A percentile compares a stretch with the other conserved stretches of the same genome.
phyloP scores from a whole-genome alignment of 92 coral and sea anemone species.

The Paramuricea clavata region DNA sequence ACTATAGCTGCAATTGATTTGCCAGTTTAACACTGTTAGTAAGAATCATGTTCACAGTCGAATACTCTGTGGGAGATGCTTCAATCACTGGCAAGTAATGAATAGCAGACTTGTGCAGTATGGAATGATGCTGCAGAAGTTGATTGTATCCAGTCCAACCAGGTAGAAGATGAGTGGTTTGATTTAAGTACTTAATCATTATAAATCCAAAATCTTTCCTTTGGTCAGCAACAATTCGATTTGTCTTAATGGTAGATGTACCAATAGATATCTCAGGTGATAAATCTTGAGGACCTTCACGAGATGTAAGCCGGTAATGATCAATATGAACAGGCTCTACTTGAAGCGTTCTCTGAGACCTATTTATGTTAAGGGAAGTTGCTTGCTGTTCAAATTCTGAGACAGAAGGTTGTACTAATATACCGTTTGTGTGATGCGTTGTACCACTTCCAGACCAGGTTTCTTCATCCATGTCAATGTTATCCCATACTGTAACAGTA shows the following conservation, averaged over 20 bases:
- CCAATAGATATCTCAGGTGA: not conserved
- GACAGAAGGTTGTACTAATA: not conserved
- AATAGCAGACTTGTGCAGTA: not conserved
- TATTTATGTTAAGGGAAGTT: not conserved
- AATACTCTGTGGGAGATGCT: not conserved
- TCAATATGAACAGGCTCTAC: not conserved
- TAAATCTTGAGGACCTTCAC: not conserved
- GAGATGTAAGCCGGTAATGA: conserved; percentile 15
- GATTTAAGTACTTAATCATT: not conserved
- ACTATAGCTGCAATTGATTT: not conserved
- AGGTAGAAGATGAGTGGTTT: conserved; percentile 9
- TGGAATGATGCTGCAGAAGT: not conserved
- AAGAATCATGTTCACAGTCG: not conserved
- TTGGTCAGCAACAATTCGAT: conserved; percentile 22
- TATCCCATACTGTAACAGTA: conserved; percentile 8
- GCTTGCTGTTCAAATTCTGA: not conserved
- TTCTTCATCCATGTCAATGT: conserved; percentile 10
- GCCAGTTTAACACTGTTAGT: not conserved
- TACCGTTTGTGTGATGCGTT: conserved; percentile 12
- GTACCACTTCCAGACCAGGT: not conserved
- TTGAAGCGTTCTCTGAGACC: not conserved
- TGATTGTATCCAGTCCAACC: conserved; percentile 19
- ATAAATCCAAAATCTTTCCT: conserved; percentile 19
- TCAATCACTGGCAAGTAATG: not conserved
- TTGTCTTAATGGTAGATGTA: not conserved